Evolutionary conservation across 2,113 vertebrate species (phyloP).

Genomic region (Otolemur garnettii): DNA sequence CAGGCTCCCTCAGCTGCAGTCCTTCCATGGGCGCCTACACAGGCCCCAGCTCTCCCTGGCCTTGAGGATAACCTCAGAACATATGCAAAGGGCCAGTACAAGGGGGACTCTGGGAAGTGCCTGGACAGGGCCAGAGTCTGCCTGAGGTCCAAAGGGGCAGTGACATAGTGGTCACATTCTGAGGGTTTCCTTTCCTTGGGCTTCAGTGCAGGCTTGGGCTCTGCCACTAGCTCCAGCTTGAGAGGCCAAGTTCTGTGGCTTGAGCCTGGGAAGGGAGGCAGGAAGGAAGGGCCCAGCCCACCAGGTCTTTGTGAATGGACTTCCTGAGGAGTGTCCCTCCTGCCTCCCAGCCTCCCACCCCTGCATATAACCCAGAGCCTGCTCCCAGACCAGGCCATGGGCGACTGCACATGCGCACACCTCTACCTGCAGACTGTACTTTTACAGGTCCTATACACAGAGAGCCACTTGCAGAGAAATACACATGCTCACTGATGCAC

Average conservation of each 20-base stretch:
- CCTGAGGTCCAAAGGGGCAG: neutral
- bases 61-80: neutral
- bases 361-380: conserved; percentile 27
- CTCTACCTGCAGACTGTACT: neutral
- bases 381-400: neutral
- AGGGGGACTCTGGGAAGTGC: neutral
- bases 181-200: neutral
- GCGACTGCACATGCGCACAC: neutral
- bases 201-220: neutral
- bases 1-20: neutral
- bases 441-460: neutral
- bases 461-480: neutral
- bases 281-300: conserved; percentile 83
- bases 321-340: conserved; percentile 82
- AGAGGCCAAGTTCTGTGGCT: conserved; percentile 52
- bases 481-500: neutral
- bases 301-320: conserved; percentile 83
- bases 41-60: neutral
- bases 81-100: neutral
- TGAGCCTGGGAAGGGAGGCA: conserved; percentile 78
- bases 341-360: conserved; percentile 60
- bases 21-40: neutral
- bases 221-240: conserved; percentile 28
- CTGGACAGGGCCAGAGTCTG: neutral
- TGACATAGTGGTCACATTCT: neutral